Evolutionary conservation across 64 coral and sea anemone species (phyloP).

Genomic region (Astreopora myriophthalma): DNA sequence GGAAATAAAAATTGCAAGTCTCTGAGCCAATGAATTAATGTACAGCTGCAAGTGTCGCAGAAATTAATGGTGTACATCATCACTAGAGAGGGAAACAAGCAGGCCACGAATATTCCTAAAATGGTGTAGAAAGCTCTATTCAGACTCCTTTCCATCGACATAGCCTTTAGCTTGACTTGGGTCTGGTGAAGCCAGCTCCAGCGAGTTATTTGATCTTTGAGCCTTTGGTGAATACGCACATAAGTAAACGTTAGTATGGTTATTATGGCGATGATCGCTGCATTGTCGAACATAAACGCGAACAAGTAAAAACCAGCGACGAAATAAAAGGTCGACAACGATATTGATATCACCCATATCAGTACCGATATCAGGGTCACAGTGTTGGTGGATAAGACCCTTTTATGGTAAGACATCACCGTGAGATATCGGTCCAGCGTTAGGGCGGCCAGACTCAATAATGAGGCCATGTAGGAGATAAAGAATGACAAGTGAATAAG

Average conservation of each 20-base stretch:
- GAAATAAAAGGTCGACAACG: conserved; percentile 72
- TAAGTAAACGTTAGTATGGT: conserved; percentile 66
- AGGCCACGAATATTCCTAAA: conserved; percentile 71
- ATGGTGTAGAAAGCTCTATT: conserved; percentile 78
- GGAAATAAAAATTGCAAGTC: conserved; percentile 77
- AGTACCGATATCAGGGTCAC: conserved; percentile 58
- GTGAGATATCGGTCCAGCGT: conserved; percentile 89
- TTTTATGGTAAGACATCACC: conserved; percentile 69
- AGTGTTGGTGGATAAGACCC: conserved; percentile 43
- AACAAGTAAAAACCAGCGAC: conserved; percentile 73
- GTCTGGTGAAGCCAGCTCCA: neutral
- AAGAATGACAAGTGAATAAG: conserved; percentile 81
- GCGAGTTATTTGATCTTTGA: conserved; percentile 46
- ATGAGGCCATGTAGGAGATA: conserved; percentile 67
- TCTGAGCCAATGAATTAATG: conserved; percentile 83
- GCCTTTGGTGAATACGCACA: conserved; percentile 61
- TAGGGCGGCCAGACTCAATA: conserved; percentile 78
- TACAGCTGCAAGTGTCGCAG: conserved; percentile 67
- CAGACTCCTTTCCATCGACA: conserved; percentile 51
- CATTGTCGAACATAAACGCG: conserved; percentile 76
- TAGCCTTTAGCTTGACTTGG: conserved; percentile 35
- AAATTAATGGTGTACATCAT: conserved; percentile 93
- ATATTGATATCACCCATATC: conserved; percentile 76
- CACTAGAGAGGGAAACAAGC: conserved; percentile 60
- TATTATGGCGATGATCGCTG: conserved; percentile 51